Base-by-base conservation (phyloP, 2,888 invertebrate genomes). In the Gortyna flavago region DNA sequence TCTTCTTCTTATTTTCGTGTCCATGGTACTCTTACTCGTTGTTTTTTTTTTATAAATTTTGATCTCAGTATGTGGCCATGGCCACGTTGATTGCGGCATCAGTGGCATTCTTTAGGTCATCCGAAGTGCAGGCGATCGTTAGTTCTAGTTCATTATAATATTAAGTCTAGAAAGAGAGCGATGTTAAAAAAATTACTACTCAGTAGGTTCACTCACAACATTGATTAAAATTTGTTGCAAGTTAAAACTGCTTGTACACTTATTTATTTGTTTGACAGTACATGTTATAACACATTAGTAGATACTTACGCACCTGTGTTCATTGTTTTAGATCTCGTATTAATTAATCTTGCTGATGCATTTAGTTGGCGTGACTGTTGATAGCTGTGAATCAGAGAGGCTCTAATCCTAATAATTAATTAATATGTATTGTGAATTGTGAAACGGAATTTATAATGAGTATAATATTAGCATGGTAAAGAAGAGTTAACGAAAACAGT, bases 341-440 rank as follows among this genome's bases (percentile, higher is more conserved):
- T 69, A 72, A 81, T 80, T 72, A 70, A 78, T 84, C 69, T 66
- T 61, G 18, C 29, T 59, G 35, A 74, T 77, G 74, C 83, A 81
- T 84, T 72, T 68, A n/a, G 61, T 76, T 66, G 9, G 51, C 44
- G 7, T 41, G 44, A 16, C 38, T 51, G 41, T 83, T 61, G 64
- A 70, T 48, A 65, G 13, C 51, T 35, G 0, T 70, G 65, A 79
- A 73, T 66, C 59, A 70, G 41, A 35, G 44, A 13, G 61, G 44
- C 9, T 51, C 5, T 44, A 51, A 81, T 76, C 41, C n/a, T 57
- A 59, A 54, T 61, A 41, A 59, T 65, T 48, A 38, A 32, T 73
- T 48, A 18, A 8, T 25, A 38, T 61, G 48, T 38, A 51, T 68
- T 68, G 48, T 32, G 32, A 44, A 68, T 67, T 68, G 2, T 35